Percentiles rank a stretch among this genome's conserved stretches.
Conservation (phyloP, 2,113 vertebrate species). For the Raja brachyura region DNA sequence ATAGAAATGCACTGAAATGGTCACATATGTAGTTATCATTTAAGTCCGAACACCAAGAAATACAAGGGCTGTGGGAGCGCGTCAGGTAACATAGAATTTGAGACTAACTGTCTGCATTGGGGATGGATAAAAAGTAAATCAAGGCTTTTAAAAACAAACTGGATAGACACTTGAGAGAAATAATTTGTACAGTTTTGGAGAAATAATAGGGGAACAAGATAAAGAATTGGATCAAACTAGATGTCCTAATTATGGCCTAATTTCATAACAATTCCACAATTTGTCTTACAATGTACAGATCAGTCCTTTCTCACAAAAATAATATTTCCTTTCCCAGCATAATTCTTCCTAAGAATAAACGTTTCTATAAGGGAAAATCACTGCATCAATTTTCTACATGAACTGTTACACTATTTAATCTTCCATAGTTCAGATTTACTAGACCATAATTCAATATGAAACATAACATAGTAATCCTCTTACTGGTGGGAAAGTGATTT, state of each 20-base stretch:
- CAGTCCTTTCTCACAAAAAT: not conserved
- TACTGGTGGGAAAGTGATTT: constrained; percentile 63
- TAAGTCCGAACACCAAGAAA: not conserved
- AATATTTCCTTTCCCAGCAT: not conserved
- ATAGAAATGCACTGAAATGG: not conserved
- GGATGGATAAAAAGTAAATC: too few relatives aligned
- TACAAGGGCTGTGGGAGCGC: too few relatives aligned
- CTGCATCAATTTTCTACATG: constrained; percentile 47
- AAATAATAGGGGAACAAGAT: too few relatives aligned
- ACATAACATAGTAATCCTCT: constrained; percentile 62
- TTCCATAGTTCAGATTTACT: constrained; percentile 47
- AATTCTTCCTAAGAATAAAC: not conserved
- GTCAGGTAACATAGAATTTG: too few relatives aligned
- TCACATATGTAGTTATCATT: not conserved
- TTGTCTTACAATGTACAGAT: not conserved
- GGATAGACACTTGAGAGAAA: too few relatives aligned
- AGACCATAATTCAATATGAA: constrained; percentile 54
- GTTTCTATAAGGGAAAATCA: constrained; percentile 47
- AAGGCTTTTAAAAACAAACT: too few relatives aligned
- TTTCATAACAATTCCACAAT: not conserved
- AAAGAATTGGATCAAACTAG: too few relatives aligned
- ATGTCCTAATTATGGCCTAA: not conserved
- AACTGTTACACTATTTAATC: constrained; percentile 47
- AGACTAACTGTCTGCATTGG: too few relatives aligned
- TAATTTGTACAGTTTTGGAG: too few relatives aligned